Evolutionary conservation across 1,140 invertebrate genomes (phyloP).

Genomic region (Eupeodes corollae): DNA sequence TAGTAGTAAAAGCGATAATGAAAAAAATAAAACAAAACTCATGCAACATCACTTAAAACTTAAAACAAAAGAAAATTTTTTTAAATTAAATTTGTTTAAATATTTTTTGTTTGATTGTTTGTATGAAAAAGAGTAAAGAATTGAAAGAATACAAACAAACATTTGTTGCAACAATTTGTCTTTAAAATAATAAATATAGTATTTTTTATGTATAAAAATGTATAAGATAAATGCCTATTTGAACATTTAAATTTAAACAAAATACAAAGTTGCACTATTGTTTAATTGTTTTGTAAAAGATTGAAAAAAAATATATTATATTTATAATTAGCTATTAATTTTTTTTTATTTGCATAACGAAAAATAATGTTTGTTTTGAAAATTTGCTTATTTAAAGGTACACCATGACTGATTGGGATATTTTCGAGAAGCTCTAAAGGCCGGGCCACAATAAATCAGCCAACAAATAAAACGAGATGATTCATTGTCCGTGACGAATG

Average conservation of each 20-base stretch:
- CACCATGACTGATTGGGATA: no score
- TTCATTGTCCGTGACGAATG: no score
- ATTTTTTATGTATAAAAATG: no score
- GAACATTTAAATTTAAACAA: no score
- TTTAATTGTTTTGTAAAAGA: constrained; percentile 11
- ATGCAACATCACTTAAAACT: constrained; percentile 36
- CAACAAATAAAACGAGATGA: no score
- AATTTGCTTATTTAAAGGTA: no score
- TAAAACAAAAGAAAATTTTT: constrained; percentile 22
- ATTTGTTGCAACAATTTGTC: background rate
- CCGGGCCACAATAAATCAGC: no score
- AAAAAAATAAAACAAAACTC: constrained; percentile 38
- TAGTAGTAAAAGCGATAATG: constrained; percentile 33
- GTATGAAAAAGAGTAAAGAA: constrained; percentile 14
- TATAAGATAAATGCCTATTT: background rate
- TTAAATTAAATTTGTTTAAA: constrained; percentile 23
- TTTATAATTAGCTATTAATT: constrained; percentile 15
- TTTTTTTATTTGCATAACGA: constrained; percentile 9
- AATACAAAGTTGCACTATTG: no score
- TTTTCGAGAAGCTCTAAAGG: no score
- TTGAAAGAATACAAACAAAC: constrained; percentile 4
- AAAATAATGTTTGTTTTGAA: no score
- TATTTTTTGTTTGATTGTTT: constrained; percentile 3
- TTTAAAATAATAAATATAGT: constrained; percentile 14
- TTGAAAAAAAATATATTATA: constrained; percentile 10